Evolutionary conservation across 2,797 vertebrate species (phyloP).

Genomic region (Tenualosa ilisha): DNA sequence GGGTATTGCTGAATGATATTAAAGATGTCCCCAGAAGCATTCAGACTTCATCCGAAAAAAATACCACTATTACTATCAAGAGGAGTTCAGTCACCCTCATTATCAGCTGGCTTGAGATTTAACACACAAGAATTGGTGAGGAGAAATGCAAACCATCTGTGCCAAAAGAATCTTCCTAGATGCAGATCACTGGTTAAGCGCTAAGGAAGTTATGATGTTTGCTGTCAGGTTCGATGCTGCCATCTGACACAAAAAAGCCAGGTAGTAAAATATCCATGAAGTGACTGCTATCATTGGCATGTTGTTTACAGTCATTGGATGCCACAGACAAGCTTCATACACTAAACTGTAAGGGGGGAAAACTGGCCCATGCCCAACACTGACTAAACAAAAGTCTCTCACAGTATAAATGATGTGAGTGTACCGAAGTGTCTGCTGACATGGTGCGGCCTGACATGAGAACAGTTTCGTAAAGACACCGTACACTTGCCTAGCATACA

Average conservation of each 20-base stretch:
- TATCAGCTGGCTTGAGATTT: too few species aligned
- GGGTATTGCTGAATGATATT: background rate
- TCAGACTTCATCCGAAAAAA: too few species aligned
- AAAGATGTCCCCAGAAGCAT: background rate
- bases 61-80: background rate
- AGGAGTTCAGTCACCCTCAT: background rate
- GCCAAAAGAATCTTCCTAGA: background rate
- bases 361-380: background rate
- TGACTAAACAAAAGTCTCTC: background rate
- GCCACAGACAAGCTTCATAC: background rate
- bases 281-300: background rate
- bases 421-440: slow-evolving; percentile 9
- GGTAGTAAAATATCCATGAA: background rate
- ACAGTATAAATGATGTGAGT: background rate
- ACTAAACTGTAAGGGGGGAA: background rate
- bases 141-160: background rate
- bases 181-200: background rate
- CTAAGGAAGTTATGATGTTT: background rate
- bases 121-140: background rate
- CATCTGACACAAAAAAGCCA: background rate
- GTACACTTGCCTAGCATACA: slow-evolving; percentile 35
- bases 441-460: slow-evolving; percentile 34
- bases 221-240: background rate
- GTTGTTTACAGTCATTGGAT: background rate
- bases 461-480: slow-evolving; percentile 56